phyloP scores from a whole-genome alignment of 2,113 vertebrate genomes.

The human region GRCh38 chr2:118521501-118522000 shows the following conservation, averaged over 20 bases:
- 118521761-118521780: background rate
- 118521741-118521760: background rate
- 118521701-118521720: background rate
- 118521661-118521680: background rate
- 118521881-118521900: background rate
- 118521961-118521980: background rate
- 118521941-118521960: background rate
- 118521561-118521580: background rate
- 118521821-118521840: background rate
- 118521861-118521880: background rate
- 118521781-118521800: background rate
- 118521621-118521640: background rate
- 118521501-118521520: background rate
- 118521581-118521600: background rate
- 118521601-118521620: background rate
- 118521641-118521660: background rate
- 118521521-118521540: background rate
- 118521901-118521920: background rate
- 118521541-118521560: background rate
- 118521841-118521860: background rate
- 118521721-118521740: background rate
- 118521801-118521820: background rate
- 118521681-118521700: background rate
- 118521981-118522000: background rate
- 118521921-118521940: background rate